Percentiles rank a stretch among this genome's conserved stretches.
phyloP scores from a whole-genome alignment of 2,113 vertebrate genomes.

The Donacobius atricapilla region DNA sequence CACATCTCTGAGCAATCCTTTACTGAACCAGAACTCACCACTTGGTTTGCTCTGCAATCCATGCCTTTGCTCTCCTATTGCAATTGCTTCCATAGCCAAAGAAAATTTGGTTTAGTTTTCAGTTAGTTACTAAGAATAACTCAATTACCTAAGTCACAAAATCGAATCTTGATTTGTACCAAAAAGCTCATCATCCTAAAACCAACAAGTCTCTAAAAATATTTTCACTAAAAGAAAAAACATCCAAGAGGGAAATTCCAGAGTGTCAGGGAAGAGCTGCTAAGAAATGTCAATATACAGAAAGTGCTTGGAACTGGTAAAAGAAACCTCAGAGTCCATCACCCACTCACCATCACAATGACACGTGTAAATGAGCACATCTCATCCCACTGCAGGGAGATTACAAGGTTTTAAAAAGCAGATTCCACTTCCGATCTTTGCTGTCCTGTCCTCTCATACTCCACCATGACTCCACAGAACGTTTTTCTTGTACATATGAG shows the following conservation, averaged over 20 bases:
- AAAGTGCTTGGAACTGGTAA: not conserved
- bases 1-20: not conserved
- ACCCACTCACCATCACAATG: not conserved
- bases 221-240: not conserved
- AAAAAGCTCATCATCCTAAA: not conserved
- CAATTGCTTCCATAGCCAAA: not conserved
- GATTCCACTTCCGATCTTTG: not conserved
- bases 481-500: not conserved
- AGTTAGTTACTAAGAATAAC: not conserved
- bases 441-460: not conserved
- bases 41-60: not conserved
- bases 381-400: not conserved
- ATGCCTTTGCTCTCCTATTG: not conserved
- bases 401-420: not conserved
- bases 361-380: not conserved
- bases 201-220: not conserved
- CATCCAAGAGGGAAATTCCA: not conserved
- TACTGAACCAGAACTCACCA: not conserved
- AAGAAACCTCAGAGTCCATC: not conserved
- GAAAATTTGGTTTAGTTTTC: not conserved
- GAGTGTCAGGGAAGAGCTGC: not conserved
- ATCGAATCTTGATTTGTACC: not conserved
- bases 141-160: not conserved
- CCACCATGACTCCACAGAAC: not conserved
- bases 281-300: not conserved